Evolutionary conservation across 2,888 invertebrate genomes (phyloP), one percentile per base, ranked within the genome.

Genomic region (Platycheirus albimanus): DNA sequence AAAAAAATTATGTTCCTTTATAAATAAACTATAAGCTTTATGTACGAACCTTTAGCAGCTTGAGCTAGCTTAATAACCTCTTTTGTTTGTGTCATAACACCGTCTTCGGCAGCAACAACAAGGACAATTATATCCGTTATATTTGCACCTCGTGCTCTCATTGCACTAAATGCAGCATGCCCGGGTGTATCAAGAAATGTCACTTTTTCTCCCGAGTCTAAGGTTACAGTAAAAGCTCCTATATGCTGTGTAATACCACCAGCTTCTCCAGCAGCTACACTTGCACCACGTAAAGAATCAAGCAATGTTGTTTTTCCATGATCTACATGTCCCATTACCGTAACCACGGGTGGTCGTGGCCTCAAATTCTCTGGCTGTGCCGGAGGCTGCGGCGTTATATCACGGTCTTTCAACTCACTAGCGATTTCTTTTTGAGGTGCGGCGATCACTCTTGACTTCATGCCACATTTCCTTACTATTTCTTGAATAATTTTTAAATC

Each of bases 221-320:
- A 66, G 38, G 85, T 90, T 92, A 96, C 96, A 87, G 96, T 95
- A 92, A 99, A 99, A 38, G 99, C 99, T 51, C 99, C 99, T 87
- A 99, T 99, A 89, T 99, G 99, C 90, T 99, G 99, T 0, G 99
- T 99, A 83, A 99, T 99, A 15, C 99, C 99, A 1, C 99, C 99
- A 90, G 98, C 98, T 92, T 99, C 99, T 36, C 95, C 93, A 38
- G 95, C 95, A 0, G 97, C 99, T 2, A 99, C 95, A 41, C 95
- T 93, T 0, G 98, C 95, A 85, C 97, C 94, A 61, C 99, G 91
- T 30, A 99, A 90, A 0, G 96, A 93, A 91, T 99, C 99, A 4
- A 99, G 91, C 3, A 99, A 92, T 0, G 99, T 99, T 2, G 99
- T 99, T 93, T 99, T 99, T 3, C 99, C 99, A 92, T 99, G 99